Conservation (phyloP, 2,888 invertebrate genomes). For the Zaprionus bogoriensis region DNA sequence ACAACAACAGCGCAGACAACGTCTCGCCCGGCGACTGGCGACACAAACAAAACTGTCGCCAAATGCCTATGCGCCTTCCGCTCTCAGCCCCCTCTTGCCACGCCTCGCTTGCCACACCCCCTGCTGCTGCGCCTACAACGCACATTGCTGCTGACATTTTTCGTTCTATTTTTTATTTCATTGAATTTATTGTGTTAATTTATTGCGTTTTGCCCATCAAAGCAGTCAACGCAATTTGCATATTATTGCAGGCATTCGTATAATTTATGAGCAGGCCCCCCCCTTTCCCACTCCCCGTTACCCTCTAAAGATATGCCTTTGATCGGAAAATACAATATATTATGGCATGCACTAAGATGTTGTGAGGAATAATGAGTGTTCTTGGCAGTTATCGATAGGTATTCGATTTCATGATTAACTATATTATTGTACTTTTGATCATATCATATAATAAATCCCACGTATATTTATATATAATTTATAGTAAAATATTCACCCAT, state of each 20-base stretch:
- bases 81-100: background rate
- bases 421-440: too few species aligned
- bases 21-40: conserved; percentile 41
- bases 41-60: conserved; percentile 57
- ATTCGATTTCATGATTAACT: too few species aligned
- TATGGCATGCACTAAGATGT: too few species aligned
- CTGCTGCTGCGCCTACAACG: too few species aligned
- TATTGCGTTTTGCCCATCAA: conserved; percentile 63
- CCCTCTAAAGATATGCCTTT: too few species aligned
- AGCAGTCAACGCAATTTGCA: conserved; percentile 61
- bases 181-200: conserved; percentile 80
- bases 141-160: conserved; percentile 16
- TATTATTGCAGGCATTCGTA: conserved; percentile 56
- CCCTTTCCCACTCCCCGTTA: background rate
- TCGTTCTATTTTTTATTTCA: conserved; percentile 13
- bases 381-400: too few species aligned
- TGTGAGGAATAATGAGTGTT: too few species aligned
- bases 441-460: too few species aligned
- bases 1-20: background rate
- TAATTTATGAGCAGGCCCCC: conserved; percentile 57
- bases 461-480: too few species aligned
- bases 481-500: too few species aligned
- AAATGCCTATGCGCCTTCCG: conserved; percentile 11
- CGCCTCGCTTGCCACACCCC: background rate
- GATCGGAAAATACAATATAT: too few species aligned